These are phyloP conservation scores for Nomada lathburiana DNA, from an alignment of 2,888 invertebrate species.

Conservation along the genomic window DNA sequence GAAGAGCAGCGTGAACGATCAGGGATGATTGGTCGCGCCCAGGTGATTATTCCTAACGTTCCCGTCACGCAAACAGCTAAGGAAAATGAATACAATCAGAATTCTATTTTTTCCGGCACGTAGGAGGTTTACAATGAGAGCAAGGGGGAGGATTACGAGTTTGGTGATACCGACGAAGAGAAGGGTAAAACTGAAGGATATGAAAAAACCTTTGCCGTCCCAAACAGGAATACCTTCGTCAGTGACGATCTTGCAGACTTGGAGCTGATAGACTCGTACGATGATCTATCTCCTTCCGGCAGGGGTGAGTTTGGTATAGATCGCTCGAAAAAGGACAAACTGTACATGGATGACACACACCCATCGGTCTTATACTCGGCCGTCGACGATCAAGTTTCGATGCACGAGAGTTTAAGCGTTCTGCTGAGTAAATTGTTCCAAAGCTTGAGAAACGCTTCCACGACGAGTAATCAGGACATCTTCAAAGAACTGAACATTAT, in stretches of 20 bases:
- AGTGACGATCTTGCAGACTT: neutral
- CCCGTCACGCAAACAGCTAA: neutral
- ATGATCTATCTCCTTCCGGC: conserved; percentile 19
- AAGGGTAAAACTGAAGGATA: neutral
- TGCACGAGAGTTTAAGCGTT: conserved; percentile 65
- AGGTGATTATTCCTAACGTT: conserved; percentile 14
- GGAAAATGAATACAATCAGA: neutral
- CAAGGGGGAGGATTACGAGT: conserved; percentile 8
- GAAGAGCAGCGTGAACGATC: conserved; percentile 11
- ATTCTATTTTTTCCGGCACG: neutral
- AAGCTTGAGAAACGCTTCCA: conserved; percentile 66
- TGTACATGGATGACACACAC: conserved; percentile 17
- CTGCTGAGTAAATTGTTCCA: conserved; percentile 70
- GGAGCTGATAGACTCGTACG: conserved; percentile 33
- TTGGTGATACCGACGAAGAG: neutral
- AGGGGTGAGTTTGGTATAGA: conserved; percentile 33
- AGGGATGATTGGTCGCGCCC: neutral
- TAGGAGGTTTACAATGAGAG: conserved; percentile 13
- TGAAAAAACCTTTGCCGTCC: neutral
- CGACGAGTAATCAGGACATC: conserved; percentile 54
- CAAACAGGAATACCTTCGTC: neutral
- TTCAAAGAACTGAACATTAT: conserved; percentile 61
- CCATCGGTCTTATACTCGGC: conserved; percentile 57
- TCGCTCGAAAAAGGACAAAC: neutral
- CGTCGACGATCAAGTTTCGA: conserved; percentile 60